phyloP scores from a whole-genome alignment of 2,113 vertebrate species.

The Galeopterus variegatus region DNA sequence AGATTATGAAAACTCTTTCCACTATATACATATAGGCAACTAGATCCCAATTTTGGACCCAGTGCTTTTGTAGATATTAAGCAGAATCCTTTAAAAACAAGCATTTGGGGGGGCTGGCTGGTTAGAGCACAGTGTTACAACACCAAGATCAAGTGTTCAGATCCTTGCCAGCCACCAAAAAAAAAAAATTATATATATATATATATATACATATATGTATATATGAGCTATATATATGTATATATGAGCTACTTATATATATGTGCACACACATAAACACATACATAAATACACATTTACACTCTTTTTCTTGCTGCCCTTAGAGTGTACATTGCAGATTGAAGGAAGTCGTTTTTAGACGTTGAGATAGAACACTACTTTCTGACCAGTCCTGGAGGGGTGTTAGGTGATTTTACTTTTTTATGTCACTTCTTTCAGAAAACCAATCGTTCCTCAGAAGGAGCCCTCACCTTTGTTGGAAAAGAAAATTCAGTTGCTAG shows the following conservation, averaged over 20 bases:
- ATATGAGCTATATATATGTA: too few species aligned
- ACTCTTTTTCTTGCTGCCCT: slow-evolving; percentile 18
- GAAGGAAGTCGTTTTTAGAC: background rate
- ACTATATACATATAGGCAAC: background rate
- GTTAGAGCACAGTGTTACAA: too few species aligned
- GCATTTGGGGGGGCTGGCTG: background rate
- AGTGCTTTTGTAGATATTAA: slow-evolving; percentile 25
- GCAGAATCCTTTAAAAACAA: slow-evolving; percentile 59
- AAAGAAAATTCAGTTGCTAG: slow-evolving; percentile 97
- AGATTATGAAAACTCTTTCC: slow-evolving; percentile 30
- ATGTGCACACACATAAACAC: too few species aligned
- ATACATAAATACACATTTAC: slow-evolving; percentile 40
- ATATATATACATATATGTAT: too few species aligned
- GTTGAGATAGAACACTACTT: slow-evolving; percentile 42
- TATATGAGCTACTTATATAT: too few species aligned
- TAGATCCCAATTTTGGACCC: slow-evolving; percentile 35
- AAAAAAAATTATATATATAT: too few species aligned
- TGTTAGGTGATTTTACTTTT: slow-evolving; percentile 50
- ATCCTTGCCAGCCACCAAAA: too few species aligned
- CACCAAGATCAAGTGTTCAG: too few species aligned
- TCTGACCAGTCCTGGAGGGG: background rate
- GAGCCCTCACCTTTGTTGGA: slow-evolving; percentile 98
- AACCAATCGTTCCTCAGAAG: slow-evolving; percentile 98
- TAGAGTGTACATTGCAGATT: background rate
- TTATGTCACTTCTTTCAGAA: slow-evolving; percentile 89